Evolutionary conservation across 2,797 vertebrate genomes (phyloP), one percentile per base, ranked within the genome.

Genomic region (Acrossocheilus wenchowensis): DNA sequence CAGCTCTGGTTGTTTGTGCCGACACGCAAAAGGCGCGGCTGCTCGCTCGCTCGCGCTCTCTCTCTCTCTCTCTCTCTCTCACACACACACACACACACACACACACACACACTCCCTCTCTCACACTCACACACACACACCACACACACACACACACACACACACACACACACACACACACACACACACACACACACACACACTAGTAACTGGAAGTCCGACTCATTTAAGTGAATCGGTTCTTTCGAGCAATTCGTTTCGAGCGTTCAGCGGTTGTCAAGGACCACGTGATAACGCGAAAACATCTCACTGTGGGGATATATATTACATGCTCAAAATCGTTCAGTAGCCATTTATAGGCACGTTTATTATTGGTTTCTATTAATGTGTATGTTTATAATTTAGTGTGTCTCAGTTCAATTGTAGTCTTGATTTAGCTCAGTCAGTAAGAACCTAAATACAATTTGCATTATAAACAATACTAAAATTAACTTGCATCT

Each of bases 1-100:
- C 88, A 89, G 93, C 91, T 93, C 85, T 74, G 86, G 90, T 91
- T 94, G 94, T 96, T 95, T 95, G 94, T 94, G 95, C 94, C 95
- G 94, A 94, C 94, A 94, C 93, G 94, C 94, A 87, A 82, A 94
- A 95, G 95, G 95, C 92, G 95, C 94, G 95, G 95, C 93, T 92
- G 87, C 90, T 69, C 85, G 57, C 87, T 19, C 57, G 57, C 23
- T 0, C 45, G 30, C 30, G 1, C 30, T 1, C 30, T 30, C 30
- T 30, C 30, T 1, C 30, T 30, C 30, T 30, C 30, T 30, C 30
- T 30, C 30, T 2, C 30, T 2, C 30, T 30, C 30, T 30, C 30
- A 26, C 26, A 26, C 26, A 26, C 26, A 26, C 30, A 30, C 30
- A 30, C 30, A 1, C 30, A 30, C 30, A 30, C 30, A 30, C 30